Evolutionary conservation across 2,113 vertebrate species (phyloP), one percentile per base, ranked within the genome.

Genomic region (Puffinus mauretanicus): DNA sequence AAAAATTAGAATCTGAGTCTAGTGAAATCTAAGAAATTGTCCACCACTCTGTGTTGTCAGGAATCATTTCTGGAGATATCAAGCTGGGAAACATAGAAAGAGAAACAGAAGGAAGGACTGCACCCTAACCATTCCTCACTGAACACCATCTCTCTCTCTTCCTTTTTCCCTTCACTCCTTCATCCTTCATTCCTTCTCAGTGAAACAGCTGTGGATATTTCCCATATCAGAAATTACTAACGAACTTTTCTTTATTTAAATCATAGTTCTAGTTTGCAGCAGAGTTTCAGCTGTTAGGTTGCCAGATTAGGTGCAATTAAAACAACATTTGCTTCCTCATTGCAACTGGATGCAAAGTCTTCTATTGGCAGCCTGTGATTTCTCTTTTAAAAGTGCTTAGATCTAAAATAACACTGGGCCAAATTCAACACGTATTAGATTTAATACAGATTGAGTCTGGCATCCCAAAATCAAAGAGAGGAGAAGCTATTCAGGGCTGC

Each of bases 331-430:
- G 30, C 38, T 61, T 36, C 96, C 54, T 94, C 72, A 61, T 92
- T 94, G 75, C 13, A 97, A 58, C 55, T 81, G 82, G 75, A 96
- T 82, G 51, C 61, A 89, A 94, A 91, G n/a, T 76, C 66, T 90
- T 86, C 57, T 86, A 72, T 92, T 90, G 84, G 49, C 38, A 90
- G 22, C 13, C 25, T 91, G 46, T 42, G 51, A 42, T 96, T 96
- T 97, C 58, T 70, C 54, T 85, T 75, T 89, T 94, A 90, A 73
- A 88, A 95, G 66, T 78, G 54, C 58, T 71, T 88, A 75, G 47
- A 84, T 89, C 27, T 79, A 82, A 97, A 96, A 90, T 26, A 44
- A 44, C 52, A 88, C 40, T 16, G 13, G 27, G 16, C 38, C 25
- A 65, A 69, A 90, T 86, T 86, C 19, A 70, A 18, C 78, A 70